phyloP scores from a whole-genome alignment of 2,797 vertebrate genomes.

The Microctenopoma lineatum region DNA sequence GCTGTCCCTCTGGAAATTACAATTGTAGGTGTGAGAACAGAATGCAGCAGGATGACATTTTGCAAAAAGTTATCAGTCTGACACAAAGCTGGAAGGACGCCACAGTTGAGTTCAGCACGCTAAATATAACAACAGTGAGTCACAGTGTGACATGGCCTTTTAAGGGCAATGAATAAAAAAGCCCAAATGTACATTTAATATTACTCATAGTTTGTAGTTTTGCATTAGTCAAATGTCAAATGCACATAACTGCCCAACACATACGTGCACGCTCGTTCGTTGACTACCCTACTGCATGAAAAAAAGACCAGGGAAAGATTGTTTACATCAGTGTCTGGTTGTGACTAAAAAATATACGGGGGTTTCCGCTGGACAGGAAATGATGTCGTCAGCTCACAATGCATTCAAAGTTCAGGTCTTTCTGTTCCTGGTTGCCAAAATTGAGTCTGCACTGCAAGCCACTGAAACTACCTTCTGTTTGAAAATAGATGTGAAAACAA shows the following conservation, averaged over 20 bases:
- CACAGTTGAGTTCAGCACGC: conserved; percentile 30
- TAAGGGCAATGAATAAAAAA: conserved; percentile 48
- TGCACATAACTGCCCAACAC: not conserved
- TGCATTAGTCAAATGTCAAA: conserved; percentile 22
- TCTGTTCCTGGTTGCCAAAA: conserved; percentile 61
- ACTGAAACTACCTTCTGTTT: conserved; percentile 64
- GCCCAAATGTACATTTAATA: conserved; percentile 27
- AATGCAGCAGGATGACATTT: conserved; percentile 57
- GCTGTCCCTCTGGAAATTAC: conserved; percentile 39
- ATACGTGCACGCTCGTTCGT: conserved; percentile 10
- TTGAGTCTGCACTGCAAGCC: conserved; percentile 30
- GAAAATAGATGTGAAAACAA: conserved; percentile 71
- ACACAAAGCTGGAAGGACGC: conserved; percentile 49
- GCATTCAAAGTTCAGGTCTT: conserved; percentile 50
- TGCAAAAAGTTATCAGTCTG: conserved; percentile 49
- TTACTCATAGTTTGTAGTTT: conserved; percentile 24
- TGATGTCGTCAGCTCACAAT: conserved; percentile 51
- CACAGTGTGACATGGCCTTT: conserved; percentile 51
- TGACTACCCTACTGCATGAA: not conserved
- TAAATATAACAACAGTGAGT: conserved; percentile 59
- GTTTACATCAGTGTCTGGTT: conserved; percentile 65
- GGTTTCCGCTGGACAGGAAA: conserved; percentile 73
- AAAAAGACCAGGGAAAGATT: conserved; percentile 37
- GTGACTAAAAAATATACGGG: conserved; percentile 56
- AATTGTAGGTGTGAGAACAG: conserved; percentile 20